Conservation (phyloP, 2,797 vertebrate genomes). For the Trematomus bernacchii region DNA sequence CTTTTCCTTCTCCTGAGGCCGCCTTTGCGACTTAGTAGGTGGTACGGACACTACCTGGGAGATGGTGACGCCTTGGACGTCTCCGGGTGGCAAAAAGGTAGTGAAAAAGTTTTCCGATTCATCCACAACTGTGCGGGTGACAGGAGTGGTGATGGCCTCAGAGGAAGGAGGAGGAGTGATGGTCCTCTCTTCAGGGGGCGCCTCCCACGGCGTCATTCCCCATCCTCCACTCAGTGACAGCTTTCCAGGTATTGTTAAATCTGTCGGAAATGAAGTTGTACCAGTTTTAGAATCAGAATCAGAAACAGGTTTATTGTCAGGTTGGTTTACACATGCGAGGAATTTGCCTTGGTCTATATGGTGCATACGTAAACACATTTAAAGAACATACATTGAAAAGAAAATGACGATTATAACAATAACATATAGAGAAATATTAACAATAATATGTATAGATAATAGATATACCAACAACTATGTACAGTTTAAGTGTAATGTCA, state of each 20-base stretch:
- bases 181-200: conserved; percentile 82
- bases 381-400: too few relatives aligned
- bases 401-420: too few relatives aligned
- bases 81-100: conserved; percentile 92
- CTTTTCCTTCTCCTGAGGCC: conserved; percentile 89
- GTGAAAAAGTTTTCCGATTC: conserved; percentile 97
- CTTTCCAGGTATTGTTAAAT: conserved; percentile 82
- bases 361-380: too few relatives aligned
- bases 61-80: conserved; percentile 85
- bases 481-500: too few relatives aligned
- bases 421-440: too few relatives aligned
- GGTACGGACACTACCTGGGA: conserved; percentile 92
- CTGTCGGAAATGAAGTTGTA: conserved; percentile 46
- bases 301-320: too few relatives aligned
- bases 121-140: conserved; percentile 94
- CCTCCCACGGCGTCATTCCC: conserved; percentile 94
- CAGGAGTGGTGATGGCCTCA: conserved; percentile 96
- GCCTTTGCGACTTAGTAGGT: conserved; percentile 90
- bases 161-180: conserved; percentile 85
- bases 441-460: too few relatives aligned
- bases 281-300: not conserved
- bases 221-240: conserved; percentile 92
- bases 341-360: too few relatives aligned
- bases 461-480: too few relatives aligned
- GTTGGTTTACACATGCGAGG: too few relatives aligned